A percentile compares a stretch with the other conserved stretches of the same genome.
phyloP scores from a whole-genome alignment of 2,888 invertebrate species.

The Machimus rusticus region DNA sequence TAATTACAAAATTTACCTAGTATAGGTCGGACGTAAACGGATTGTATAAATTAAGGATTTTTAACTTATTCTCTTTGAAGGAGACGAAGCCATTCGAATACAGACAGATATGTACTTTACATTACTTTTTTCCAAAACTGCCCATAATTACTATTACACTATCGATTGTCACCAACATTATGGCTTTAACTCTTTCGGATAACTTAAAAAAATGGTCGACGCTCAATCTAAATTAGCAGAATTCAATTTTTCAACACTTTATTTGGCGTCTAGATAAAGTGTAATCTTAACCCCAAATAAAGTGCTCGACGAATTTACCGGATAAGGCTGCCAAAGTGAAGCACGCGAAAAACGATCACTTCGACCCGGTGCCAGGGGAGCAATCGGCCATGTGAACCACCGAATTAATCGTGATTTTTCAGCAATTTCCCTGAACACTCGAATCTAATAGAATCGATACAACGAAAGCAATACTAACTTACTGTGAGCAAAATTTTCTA shows the following conservation, averaged over 20 bases:
- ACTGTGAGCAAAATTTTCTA: constrained; percentile 55
- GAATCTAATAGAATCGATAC: constrained; percentile 51
- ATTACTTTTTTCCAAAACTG: too few relatives aligned
- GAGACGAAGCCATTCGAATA: too few relatives aligned
- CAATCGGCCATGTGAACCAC: neutral
- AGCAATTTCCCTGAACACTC: constrained; percentile 10
- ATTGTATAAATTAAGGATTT: too few relatives aligned
- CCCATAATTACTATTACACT: too few relatives aligned
- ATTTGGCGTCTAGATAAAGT: neutral
- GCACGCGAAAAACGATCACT: neutral
- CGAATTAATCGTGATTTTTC: neutral
- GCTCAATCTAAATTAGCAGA: neutral
- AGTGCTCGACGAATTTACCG: neutral
- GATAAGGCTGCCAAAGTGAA: neutral
- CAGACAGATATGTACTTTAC: too few relatives aligned
- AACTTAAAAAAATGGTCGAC: neutral
- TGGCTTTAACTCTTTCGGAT: too few relatives aligned
- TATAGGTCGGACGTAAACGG: too few relatives aligned
- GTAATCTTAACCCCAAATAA: neutral
- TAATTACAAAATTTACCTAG: too few relatives aligned
- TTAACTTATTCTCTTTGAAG: too few relatives aligned
- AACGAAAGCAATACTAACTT: constrained; percentile 62
- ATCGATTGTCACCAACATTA: too few relatives aligned
- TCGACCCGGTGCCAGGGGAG: neutral
- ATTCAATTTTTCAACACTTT: neutral